A percentile compares a stretch with the other conserved stretches of the same genome.
phyloP scores from a whole-genome alignment of 2,797 vertebrate genomes.

The Cuculus canorus region DNA sequence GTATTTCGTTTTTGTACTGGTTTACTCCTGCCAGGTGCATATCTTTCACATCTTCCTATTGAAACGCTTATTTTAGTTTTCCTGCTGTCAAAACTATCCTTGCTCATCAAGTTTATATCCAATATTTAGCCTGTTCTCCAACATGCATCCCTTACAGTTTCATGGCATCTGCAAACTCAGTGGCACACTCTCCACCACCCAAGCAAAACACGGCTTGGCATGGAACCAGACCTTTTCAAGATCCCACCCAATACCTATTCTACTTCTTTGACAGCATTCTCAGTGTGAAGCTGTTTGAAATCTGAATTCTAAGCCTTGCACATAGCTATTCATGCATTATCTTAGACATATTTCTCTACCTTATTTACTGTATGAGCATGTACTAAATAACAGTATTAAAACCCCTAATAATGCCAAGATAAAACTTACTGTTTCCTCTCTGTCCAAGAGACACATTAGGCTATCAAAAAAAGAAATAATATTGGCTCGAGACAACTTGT shows the following conservation, averaged over 20 bases:
- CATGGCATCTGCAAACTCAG: not conserved
- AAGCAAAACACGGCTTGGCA: not conserved
- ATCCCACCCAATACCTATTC: fast-evolving
- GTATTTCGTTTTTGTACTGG: not conserved
- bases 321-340: not conserved
- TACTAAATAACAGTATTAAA: not conserved
- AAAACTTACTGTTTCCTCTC: not conserved
- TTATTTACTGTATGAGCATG: not conserved
- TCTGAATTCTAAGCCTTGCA: not conserved
- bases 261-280: not conserved
- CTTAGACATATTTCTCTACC: not conserved
- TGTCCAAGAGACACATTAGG: not conserved
- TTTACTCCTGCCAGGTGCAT: not conserved
- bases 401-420: not conserved
- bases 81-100: not conserved
- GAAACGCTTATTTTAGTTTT: not conserved
- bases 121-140: not conserved
- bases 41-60: not conserved
- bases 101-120: not conserved
- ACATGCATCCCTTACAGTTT: not conserved
- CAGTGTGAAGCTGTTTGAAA: not conserved
- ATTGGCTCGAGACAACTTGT: not conserved
- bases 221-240: not conserved
- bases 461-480: not conserved
- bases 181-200: not conserved